Percentiles rank a stretch among this genome's conserved stretches.
phyloP scores from a whole-genome alignment of 2,888 invertebrate species.

The Trichogramma dendrolimi region DNA sequence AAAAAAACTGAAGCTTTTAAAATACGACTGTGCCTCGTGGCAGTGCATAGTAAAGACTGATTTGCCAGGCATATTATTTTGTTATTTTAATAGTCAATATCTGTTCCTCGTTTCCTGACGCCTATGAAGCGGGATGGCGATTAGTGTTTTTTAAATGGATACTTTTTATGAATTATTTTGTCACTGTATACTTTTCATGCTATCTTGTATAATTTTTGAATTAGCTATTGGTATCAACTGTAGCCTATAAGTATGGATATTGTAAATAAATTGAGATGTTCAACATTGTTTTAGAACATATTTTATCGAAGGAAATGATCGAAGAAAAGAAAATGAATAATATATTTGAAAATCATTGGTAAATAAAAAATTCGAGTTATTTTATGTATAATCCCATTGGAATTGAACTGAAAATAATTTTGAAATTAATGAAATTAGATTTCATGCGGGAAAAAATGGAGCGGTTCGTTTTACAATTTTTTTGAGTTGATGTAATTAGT shows the following conservation, averaged over 20 bases:
- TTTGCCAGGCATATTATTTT: slow-evolving; percentile 47
- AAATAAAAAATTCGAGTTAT: not conserved
- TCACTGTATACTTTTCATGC: slow-evolving; percentile 29
- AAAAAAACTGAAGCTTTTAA: slow-evolving; percentile 3
- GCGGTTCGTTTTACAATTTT: not conserved
- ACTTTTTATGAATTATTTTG: slow-evolving; percentile 3
- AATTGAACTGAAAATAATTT: slow-evolving; percentile 47
- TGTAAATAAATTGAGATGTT: slow-evolving; percentile 16
- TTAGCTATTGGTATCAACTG: too few species aligned
- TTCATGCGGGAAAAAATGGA: too few species aligned
- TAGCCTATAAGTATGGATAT: slow-evolving; percentile 5
- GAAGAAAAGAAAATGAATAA: slow-evolving; percentile 21
- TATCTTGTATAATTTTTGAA: slow-evolving; percentile 31
- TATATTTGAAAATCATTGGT: slow-evolving; percentile 20
- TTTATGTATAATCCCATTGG: slow-evolving; percentile 48
- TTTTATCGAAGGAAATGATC: slow-evolving; percentile 10
- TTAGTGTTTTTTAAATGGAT: slow-evolving; percentile 25
- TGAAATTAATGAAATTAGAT: slow-evolving; percentile 35
- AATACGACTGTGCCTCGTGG: slow-evolving; percentile 17
- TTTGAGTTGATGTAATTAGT: not conserved
- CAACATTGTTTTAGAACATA: not conserved
- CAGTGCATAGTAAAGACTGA: slow-evolving; percentile 38
- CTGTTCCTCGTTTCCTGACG: slow-evolving; percentile 49
- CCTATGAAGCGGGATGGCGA: slow-evolving; percentile 35
- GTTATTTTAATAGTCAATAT: slow-evolving; percentile 50